phyloP scores from a whole-genome alignment of 2,888 invertebrate species.

The Rapana venosa region DNA sequence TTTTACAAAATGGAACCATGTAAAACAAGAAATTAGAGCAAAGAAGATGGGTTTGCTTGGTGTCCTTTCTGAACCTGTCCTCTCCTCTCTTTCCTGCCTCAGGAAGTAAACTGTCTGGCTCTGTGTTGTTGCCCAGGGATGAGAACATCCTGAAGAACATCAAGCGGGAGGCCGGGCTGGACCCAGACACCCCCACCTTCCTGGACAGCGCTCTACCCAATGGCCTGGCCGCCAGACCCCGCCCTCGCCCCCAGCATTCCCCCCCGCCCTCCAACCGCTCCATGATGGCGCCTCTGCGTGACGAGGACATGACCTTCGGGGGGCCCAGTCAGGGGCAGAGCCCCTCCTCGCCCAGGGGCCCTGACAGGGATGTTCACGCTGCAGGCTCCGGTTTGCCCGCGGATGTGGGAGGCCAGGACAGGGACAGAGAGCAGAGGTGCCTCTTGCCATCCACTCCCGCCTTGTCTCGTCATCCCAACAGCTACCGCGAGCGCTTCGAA shows the following conservation, averaged over 20 bases:
- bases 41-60: too few species aligned
- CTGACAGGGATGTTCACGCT: background rate
- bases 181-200: constrained; percentile 43
- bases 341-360: background rate
- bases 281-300: constrained; percentile 13
- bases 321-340: background rate
- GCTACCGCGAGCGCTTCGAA: background rate
- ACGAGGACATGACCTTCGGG: background rate
- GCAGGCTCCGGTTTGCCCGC: background rate
- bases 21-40: too few species aligned
- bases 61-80: too few species aligned
- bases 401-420: background rate
- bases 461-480: background rate
- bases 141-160: constrained; percentile 55
- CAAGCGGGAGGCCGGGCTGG: constrained; percentile 55
- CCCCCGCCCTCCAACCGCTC: background rate
- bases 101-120: too few species aligned
- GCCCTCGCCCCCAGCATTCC: background rate
- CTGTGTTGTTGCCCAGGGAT: constrained; percentile 35
- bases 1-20: too few species aligned
- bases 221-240: background rate
- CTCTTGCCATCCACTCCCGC: background rate
- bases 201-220: constrained; percentile 24
- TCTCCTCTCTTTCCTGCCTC: too few species aligned
- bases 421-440: background rate